These are phyloP conservation scores for Teinopalpus imperialis DNA, from an alignment of 2,888 invertebrate species.

Conservation along the genomic window DNA sequence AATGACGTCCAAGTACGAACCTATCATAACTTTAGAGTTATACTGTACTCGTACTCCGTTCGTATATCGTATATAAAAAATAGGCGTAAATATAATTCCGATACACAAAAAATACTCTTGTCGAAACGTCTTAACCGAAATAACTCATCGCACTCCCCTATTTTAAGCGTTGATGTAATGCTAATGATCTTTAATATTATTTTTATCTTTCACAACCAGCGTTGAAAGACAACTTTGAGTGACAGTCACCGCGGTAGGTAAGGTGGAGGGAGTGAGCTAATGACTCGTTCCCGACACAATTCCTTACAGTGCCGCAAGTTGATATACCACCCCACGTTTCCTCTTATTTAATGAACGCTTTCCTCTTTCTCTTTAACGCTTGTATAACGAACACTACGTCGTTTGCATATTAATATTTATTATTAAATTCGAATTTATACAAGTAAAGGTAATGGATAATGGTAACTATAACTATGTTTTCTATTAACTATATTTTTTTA, in stretches of 20 bases:
- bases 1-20: too few relatives aligned
- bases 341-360: conserved; percentile 68
- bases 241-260: conserved; percentile 77
- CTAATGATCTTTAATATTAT: conserved; percentile 77
- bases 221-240: conserved; percentile 68
- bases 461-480: too few relatives aligned
- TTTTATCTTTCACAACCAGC: conserved; percentile 60
- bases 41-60: too few relatives aligned
- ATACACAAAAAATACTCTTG: too few relatives aligned
- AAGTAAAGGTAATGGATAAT: too few relatives aligned
- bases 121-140: conserved; percentile 15
- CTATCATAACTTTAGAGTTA: too few relatives aligned
- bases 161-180: conserved; percentile 33
- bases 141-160: conserved; percentile 24
- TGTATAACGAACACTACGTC: conserved; percentile 35
- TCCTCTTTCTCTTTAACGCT: conserved; percentile 60
- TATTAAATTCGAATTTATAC: conserved; percentile 1
- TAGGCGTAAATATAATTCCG: too few relatives aligned
- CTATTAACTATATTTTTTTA: too few relatives aligned
- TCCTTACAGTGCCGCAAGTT: conserved; percentile 37
- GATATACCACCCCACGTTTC: conserved; percentile 47
- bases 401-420: conserved; percentile 15
- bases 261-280: conserved; percentile 65
- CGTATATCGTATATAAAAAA: too few relatives aligned
- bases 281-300: conserved; percentile 64